Evolutionary conservation across 2,888 invertebrate species (phyloP).

Genomic region (Leuctra nigra): DNA sequence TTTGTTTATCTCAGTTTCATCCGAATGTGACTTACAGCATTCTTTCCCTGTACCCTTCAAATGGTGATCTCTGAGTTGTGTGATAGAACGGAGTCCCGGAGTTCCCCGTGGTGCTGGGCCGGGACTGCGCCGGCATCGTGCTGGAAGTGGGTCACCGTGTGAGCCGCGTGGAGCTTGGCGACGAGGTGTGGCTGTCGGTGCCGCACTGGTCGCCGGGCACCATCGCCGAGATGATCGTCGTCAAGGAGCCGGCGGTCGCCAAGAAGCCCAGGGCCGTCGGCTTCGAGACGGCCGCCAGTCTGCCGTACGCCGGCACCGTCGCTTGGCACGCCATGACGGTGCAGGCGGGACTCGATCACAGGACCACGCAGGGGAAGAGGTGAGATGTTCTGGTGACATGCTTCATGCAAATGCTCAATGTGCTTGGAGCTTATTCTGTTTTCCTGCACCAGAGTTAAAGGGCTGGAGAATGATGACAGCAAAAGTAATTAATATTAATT

Average conservation of each 20-base stretch:
- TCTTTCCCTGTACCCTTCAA: too few relatives aligned
- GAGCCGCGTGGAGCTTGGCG: slow-evolving; percentile 51
- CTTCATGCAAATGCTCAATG: too few relatives aligned
- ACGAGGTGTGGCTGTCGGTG: slow-evolving; percentile 52
- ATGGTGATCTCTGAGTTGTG: not conserved
- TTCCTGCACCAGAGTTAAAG: too few relatives aligned
- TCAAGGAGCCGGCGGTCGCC: slow-evolving; percentile 46
- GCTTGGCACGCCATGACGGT: slow-evolving; percentile 48
- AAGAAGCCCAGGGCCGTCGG: slow-evolving; percentile 48
- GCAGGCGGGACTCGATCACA: slow-evolving; percentile 42
- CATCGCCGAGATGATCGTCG: slow-evolving; percentile 48
- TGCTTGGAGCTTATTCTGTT: too few relatives aligned
- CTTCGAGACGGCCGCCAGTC: slow-evolving; percentile 53
- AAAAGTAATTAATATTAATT: too few relatives aligned
- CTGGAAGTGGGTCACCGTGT: slow-evolving; percentile 54
- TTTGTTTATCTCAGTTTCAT: too few relatives aligned
- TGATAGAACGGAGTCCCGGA: slow-evolving; percentile 38
- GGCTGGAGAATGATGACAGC: too few relatives aligned
- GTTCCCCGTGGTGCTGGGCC: slow-evolving; percentile 52
- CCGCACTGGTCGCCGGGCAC: slow-evolving; percentile 54
- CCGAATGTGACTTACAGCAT: too few relatives aligned
- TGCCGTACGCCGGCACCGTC: slow-evolving; percentile 52
- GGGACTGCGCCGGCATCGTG: slow-evolving; percentile 56
- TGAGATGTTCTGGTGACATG: slow-evolving; percentile 32
- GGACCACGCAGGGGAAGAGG: slow-evolving; percentile 47